Percentiles rank a stretch among this genome's conserved stretches.
phyloP scores from a whole-genome alignment of 2,797 vertebrate species.

The Echeneis naucrates region DNA sequence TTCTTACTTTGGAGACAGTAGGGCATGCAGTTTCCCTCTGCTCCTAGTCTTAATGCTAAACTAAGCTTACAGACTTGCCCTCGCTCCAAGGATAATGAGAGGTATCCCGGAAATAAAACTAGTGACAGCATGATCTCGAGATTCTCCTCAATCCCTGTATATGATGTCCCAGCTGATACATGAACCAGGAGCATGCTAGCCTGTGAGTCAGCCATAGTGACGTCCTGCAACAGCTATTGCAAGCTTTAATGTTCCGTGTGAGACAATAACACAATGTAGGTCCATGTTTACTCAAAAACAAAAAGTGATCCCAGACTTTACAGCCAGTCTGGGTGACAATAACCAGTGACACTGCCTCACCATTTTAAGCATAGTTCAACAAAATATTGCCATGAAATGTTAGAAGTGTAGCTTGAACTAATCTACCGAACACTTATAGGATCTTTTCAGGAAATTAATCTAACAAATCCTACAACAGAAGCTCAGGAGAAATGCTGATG shows the following conservation, averaged over 20 bases:
- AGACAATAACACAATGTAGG: no score
- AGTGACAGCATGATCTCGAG: neutral
- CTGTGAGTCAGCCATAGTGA: neutral
- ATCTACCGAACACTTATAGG: neutral
- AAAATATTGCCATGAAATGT: neutral
- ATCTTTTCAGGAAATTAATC: neutral
- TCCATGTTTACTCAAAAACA: neutral
- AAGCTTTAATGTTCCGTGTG: no score
- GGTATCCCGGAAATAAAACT: neutral
- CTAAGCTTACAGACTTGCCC: neutral
- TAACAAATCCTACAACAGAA: neutral
- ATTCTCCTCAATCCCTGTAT: neutral
- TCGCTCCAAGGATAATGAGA: neutral
- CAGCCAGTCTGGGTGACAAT: neutral
- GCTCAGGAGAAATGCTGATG: neutral
- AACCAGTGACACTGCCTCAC: neutral
- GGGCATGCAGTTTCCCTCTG: neutral
- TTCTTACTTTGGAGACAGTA: neutral
- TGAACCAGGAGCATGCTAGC: neutral
- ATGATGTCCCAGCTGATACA: neutral
- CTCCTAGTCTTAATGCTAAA: constrained; percentile 10
- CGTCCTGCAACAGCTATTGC: no score
- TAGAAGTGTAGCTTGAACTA: neutral
- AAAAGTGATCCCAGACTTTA: neutral
- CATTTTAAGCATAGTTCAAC: neutral